Percentiles rank a stretch among this genome's conserved stretches.
These are phyloP conservation scores for Tolypeutes matacus DNA, from an alignment of 2,797 vertebrate genomes.

Conservation along the genomic window DNA sequence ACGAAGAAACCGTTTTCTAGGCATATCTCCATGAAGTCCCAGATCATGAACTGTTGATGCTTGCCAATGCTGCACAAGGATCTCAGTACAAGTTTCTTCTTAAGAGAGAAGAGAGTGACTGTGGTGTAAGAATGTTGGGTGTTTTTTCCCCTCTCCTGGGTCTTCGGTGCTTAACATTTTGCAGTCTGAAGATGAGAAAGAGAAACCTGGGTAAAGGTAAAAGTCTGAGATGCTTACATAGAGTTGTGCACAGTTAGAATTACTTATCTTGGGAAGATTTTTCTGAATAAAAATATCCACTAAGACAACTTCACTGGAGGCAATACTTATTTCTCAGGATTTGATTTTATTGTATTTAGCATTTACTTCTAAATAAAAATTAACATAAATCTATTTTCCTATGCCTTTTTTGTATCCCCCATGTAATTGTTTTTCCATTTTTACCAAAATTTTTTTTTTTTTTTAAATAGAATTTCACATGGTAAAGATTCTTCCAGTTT, in stretches of 20 bases:
- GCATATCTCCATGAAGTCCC: not conserved
- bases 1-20: constrained; percentile 32
- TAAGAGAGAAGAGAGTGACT: constrained; percentile 18
- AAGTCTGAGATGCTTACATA: not conserved
- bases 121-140: not conserved
- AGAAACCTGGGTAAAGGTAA: not conserved
- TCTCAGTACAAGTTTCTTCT: constrained; percentile 48
- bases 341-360: constrained; percentile 58
- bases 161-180: constrained; percentile 25
- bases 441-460: not conserved
- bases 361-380: constrained; percentile 57
- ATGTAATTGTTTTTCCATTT: not conserved
- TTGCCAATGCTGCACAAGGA: constrained; percentile 39
- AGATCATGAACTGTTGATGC: constrained; percentile 9
- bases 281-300: constrained; percentile 40
- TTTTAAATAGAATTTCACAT: not conserved
- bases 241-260: not conserved
- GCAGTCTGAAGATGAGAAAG: not conserved
- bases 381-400: not conserved
- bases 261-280: not conserved
- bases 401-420: constrained; percentile 4
- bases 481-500: not conserved
- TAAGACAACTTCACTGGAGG: not conserved
- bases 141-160: not conserved
- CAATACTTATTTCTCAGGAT: not conserved